phyloP scores from a whole-genome alignment of 2,797 vertebrate genomes.

The Paratrypauchen microcephalus region DNA sequence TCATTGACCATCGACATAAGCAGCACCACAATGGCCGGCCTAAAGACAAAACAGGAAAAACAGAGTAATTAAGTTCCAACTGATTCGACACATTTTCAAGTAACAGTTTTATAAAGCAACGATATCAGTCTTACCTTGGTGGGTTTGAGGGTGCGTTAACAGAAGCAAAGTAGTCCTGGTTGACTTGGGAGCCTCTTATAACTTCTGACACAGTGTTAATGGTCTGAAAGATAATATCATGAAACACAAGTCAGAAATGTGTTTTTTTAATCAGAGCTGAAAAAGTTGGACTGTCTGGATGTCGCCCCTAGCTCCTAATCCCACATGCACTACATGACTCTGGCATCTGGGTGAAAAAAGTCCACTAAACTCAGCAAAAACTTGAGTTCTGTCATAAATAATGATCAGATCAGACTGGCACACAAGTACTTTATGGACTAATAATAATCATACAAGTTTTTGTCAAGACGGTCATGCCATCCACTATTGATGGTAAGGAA shows the following conservation, averaged over 20 bases:
- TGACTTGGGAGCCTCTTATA: slow-evolving; percentile 93
- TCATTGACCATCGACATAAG: slow-evolving; percentile 99
- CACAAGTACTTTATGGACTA: no score
- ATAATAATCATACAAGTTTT: no score
- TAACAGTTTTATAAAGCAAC: not conserved
- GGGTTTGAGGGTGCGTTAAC: slow-evolving; percentile 97
- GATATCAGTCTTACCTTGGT: slow-evolving; percentile 80
- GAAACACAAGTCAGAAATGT: not conserved
- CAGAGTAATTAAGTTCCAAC: not conserved
- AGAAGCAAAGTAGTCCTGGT: slow-evolving; percentile 98
- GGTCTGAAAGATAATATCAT: slow-evolving; percentile 78
- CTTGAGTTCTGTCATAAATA: no score
- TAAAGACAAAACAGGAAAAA: slow-evolving; percentile 40
- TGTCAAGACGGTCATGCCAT: slow-evolving; percentile 82
- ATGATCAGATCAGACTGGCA: no score
- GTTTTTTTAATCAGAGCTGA: no score
- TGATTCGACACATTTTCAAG: not conserved
- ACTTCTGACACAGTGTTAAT: slow-evolving; percentile 99
- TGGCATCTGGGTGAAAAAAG: no score
- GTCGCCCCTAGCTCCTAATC: no score
- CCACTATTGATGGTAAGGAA: slow-evolving; percentile 92
- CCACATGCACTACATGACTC: no score
- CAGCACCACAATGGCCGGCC: slow-evolving; percentile 95
- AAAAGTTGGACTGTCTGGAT: no score
- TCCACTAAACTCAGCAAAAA: no score